Percentiles rank a stretch among this genome's conserved stretches.
Conservation (phyloP, 2,113 vertebrate genomes). For the Callopanchax toddi region DNA sequence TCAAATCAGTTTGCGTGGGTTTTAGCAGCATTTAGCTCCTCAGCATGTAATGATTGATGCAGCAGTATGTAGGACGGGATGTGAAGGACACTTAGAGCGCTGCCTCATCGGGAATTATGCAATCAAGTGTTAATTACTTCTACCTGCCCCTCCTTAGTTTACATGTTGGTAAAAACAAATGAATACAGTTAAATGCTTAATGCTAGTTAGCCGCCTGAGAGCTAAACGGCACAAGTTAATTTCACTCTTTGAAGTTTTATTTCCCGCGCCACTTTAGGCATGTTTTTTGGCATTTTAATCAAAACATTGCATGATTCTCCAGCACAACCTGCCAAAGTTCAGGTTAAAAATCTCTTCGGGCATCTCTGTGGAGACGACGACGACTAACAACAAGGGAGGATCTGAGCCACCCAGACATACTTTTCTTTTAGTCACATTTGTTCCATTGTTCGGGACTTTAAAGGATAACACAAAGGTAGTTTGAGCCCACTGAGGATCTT, state of each 20-base stretch:
- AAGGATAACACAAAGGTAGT: slow-evolving; percentile 64
- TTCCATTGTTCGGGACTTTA: slow-evolving; percentile 70
- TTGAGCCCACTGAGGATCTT: slow-evolving; percentile 53
- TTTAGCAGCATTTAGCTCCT: slow-evolving; percentile 26
- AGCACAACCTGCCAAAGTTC: slow-evolving; percentile 11
- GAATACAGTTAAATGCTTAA: slow-evolving; percentile 5
- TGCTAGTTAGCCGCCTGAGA: slow-evolving; percentile 1
- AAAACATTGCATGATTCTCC: slow-evolving; percentile 5
- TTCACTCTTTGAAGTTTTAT: slow-evolving; percentile 27
- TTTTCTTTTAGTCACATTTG: slow-evolving; percentile 57
- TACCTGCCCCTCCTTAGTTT: not conserved
- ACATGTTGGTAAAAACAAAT: slow-evolving; percentile 14
- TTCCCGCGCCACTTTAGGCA: not conserved
- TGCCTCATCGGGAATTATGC: slow-evolving; percentile 16
- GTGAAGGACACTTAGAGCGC: slow-evolving; percentile 25
- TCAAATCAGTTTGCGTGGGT: slow-evolving; percentile 16
- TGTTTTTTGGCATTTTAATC: slow-evolving; percentile 14
- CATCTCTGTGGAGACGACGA: not conserved
- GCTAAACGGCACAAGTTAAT: slow-evolving; percentile 1
- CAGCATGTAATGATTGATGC: slow-evolving; percentile 27
- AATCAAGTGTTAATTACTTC: slow-evolving; percentile 23
- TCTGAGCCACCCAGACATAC: slow-evolving; percentile 43
- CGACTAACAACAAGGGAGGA: slow-evolving; percentile 42
- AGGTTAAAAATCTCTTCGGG: slow-evolving; percentile 38
- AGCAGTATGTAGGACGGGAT: slow-evolving; percentile 25